A percentile compares a stretch with the other conserved stretches of the same genome.
Conservation (phyloP, 2,888 invertebrate species). For the Tortricodes alternella region DNA sequence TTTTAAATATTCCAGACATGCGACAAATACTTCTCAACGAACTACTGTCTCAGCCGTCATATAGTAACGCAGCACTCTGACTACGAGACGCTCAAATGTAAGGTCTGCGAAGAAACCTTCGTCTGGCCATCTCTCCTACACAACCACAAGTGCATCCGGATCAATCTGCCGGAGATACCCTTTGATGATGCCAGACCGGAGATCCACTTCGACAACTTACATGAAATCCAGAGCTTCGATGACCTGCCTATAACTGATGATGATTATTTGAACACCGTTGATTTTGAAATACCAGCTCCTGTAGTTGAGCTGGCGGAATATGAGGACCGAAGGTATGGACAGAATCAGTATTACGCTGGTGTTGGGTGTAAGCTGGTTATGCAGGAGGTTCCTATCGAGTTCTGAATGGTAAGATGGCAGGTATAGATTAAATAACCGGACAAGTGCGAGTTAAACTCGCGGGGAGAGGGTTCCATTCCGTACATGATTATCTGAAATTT, state of each 20-base stretch:
- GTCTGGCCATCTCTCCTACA: slow-evolving; percentile 60
- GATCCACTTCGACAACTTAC: slow-evolving; percentile 57
- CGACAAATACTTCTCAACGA: slow-evolving; percentile 57
- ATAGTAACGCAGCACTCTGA: slow-evolving; percentile 50
- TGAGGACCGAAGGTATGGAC: slow-evolving; percentile 36
- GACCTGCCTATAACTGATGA: slow-evolving; percentile 53
- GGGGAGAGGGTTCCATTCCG: no score
- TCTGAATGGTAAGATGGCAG: slow-evolving; percentile 41
- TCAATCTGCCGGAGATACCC: slow-evolving; percentile 55
- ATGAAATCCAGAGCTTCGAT: slow-evolving; percentile 49
- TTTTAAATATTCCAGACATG: slow-evolving; percentile 72
- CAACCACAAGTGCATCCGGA: slow-evolving; percentile 60
- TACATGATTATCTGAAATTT: no score
- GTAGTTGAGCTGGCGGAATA: slow-evolving; percentile 59
- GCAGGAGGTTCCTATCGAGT: slow-evolving; percentile 74
- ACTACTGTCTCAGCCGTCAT: slow-evolving; percentile 59
- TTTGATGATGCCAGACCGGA: slow-evolving; percentile 63
- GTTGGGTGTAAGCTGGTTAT: slow-evolving; percentile 58
- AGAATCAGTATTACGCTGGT: slow-evolving; percentile 39
- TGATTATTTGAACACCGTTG: slow-evolving; percentile 54
- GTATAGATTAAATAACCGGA: no score
- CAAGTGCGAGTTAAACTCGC: no score
- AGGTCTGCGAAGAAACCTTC: slow-evolving; percentile 64
- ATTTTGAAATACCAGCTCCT: slow-evolving; percentile 70
- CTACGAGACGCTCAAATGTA: slow-evolving; percentile 50